A percentile compares a stretch with the other conserved stretches of the same genome.
These are phyloP conservation scores for Oplegnathus fasciatus DNA, from an alignment of 2,113 vertebrate genomes.

Conservation along the genomic window DNA sequence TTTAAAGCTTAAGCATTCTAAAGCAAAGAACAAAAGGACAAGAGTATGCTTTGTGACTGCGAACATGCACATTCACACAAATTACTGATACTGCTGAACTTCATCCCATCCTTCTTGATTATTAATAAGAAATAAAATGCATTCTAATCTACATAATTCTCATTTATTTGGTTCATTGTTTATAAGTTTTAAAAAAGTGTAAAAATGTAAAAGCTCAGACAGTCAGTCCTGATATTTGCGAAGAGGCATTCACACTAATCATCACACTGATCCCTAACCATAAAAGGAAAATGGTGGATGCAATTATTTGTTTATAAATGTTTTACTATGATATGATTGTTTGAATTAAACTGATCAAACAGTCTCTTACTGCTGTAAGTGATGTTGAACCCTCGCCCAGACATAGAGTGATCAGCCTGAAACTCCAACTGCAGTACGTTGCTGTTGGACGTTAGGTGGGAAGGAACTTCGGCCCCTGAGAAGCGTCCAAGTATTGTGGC, in stretches of 20 bases:
- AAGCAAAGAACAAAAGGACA: neutral
- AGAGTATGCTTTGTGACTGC: neutral
- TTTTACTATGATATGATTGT: neutral
- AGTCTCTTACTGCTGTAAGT: slow-evolving; percentile 94
- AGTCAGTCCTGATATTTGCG: neutral
- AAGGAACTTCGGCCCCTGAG: slow-evolving; percentile 96
- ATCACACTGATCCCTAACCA: slow-evolving; percentile 15
- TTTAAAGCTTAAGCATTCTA: neutral
- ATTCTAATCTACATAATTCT: neutral
- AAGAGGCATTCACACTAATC: slow-evolving; percentile 5
- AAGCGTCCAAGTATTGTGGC: slow-evolving; percentile 93
- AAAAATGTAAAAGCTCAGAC: neutral
- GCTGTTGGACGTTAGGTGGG: slow-evolving; percentile 94
- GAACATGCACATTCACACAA: neutral
- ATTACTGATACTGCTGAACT: neutral
- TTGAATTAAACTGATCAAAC: slow-evolving; percentile 4
- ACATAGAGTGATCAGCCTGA: slow-evolving; percentile 98
- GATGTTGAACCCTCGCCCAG: slow-evolving; percentile 97
- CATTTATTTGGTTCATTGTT: neutral
- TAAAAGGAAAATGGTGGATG: neutral
- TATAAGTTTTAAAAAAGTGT: neutral
- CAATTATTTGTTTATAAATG: neutral
- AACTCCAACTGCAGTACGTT: slow-evolving; percentile 95
- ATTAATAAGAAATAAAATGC: neutral
- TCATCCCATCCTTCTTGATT: neutral